phyloP scores from a whole-genome alignment of 2,888 invertebrate species.

The Chirona hameri region DNA sequence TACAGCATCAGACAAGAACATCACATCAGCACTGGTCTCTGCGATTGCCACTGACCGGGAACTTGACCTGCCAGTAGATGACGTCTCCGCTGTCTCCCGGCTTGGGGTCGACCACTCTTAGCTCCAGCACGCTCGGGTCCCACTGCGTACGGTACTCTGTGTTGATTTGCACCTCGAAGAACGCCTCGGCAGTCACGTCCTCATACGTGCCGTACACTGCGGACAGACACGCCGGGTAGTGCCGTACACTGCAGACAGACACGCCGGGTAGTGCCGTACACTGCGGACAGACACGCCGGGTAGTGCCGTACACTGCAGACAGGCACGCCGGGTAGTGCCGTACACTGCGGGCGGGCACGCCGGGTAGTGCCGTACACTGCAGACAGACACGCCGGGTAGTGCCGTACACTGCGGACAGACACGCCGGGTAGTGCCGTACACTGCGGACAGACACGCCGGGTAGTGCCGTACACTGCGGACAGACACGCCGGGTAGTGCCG shows the following conservation, averaged over 20 bases:
- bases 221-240: neutral
- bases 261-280: conserved; percentile 64
- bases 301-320: neutral
- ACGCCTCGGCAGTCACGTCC: conserved; percentile 73
- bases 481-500: neutral
- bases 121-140: conserved; percentile 71
- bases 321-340: conserved; percentile 54
- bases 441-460: neutral
- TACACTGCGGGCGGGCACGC: conserved; percentile 56
- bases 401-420: conserved; percentile 62
- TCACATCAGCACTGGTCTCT: conserved; percentile 40
- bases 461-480: conserved; percentile 68
- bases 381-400: conserved; percentile 44
- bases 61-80: conserved; percentile 83
- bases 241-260: neutral
- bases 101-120: conserved; percentile 66
- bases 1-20: too few species aligned
- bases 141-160: conserved; percentile 69
- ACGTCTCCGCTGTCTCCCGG: conserved; percentile 57
- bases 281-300: conserved; percentile 46
- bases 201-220: conserved; percentile 74
- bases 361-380: neutral
- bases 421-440: neutral
- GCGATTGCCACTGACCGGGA: conserved; percentile 65
- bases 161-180: conserved; percentile 77